phyloP scores from a whole-genome alignment of 1,140 invertebrate species.

The Orussus abietinus region DNA sequence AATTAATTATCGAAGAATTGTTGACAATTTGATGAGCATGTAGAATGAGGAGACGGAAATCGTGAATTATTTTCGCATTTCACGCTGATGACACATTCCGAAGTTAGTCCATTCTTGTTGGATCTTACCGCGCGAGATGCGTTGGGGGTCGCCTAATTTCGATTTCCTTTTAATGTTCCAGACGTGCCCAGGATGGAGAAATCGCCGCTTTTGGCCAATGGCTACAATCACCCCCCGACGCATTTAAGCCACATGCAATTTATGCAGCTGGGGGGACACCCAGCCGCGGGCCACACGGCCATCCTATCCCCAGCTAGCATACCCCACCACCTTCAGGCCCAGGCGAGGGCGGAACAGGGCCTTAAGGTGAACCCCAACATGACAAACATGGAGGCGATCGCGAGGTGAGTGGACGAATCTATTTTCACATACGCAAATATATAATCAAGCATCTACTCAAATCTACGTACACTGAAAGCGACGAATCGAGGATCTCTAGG shows the following conservation, averaged over 20 bases:
- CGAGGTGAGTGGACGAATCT: conserved; percentile 70
- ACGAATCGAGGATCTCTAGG: too few relatives aligned
- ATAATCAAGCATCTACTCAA: too few relatives aligned
- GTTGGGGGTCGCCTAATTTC: too few relatives aligned
- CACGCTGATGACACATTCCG: too few relatives aligned
- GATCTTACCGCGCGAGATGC: too few relatives aligned
- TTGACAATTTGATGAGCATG: too few relatives aligned
- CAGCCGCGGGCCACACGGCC: conserved; percentile 63
- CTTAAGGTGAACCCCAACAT: conserved; percentile 68
- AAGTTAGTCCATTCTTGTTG: too few relatives aligned
- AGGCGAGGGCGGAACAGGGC: conserved; percentile 48
- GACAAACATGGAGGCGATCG: conserved; percentile 80
- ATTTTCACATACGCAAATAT: too few relatives aligned
- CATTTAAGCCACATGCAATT: conserved; percentile 86
- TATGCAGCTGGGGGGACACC: conserved; percentile 76
- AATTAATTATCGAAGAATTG: too few relatives aligned
- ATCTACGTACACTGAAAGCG: too few relatives aligned
- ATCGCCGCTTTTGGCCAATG: conserved; percentile 85
- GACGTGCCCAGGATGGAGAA: conserved; percentile 86
- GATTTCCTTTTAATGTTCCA: conserved; percentile 50
- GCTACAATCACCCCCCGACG: conserved; percentile 90
- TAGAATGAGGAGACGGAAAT: too few relatives aligned
- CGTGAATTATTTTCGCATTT: too few relatives aligned
- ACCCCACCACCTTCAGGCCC: conserved; percentile 66
- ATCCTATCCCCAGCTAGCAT: conserved; percentile 84